Percentiles rank a stretch among this genome's conserved stretches.
phyloP scores from a whole-genome alignment of 2,113 vertebrate genomes.

The Myotis davidii region DNA sequence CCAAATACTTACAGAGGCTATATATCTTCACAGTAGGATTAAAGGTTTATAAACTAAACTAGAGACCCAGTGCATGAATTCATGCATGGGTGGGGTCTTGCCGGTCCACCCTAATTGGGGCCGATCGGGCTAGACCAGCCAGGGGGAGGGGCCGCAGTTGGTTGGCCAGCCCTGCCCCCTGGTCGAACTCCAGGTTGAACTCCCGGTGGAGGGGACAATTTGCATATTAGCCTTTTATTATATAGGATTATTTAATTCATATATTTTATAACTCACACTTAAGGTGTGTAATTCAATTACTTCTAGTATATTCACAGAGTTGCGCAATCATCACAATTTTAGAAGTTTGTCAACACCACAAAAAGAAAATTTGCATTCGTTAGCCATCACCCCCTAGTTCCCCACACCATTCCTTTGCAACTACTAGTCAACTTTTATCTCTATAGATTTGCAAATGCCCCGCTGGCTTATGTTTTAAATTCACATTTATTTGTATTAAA shows the following conservation, averaged over 20 bases:
- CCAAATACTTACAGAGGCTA: not conserved
- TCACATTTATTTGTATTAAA: not conserved
- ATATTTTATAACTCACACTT: not conserved
- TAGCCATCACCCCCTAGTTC: not conserved
- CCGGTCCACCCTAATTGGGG: rapidly evolving
- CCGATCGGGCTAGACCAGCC: rapidly evolving
- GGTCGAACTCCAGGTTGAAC: too few species aligned
- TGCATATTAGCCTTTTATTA: too few species aligned
- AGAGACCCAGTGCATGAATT: too few species aligned
- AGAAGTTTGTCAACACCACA: not conserved
- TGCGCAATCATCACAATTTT: not conserved
- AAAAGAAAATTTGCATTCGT: not conserved
- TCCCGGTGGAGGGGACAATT: too few species aligned
- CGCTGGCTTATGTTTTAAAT: not conserved
- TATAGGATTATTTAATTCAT: not conserved
- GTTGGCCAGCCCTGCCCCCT: too few species aligned
- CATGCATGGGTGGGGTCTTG: too few species aligned
- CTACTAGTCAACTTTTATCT: not conserved
- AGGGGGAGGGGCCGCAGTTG: rapidly evolving
- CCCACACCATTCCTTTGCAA: not conserved
- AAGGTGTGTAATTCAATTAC: not conserved
- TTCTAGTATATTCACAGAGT: not conserved
- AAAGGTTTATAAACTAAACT: not conserved
- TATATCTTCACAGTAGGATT: not conserved
- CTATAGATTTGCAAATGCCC: not conserved